Base-by-base conservation (phyloP, 1,140 invertebrate species). In the Aphelinus atriplicis region DNA sequence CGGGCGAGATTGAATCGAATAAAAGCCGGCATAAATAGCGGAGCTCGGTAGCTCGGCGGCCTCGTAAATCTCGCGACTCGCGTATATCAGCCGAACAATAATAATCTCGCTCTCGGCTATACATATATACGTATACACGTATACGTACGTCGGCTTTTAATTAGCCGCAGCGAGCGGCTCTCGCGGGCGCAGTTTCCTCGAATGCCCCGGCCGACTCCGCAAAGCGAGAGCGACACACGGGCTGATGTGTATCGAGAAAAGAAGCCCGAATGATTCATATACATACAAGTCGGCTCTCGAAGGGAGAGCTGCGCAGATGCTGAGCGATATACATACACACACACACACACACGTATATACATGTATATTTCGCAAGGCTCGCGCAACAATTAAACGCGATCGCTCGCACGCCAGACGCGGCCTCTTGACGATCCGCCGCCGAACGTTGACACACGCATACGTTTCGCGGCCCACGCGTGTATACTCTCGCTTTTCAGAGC, bases 301-400 rank as follows among this genome's bases (percentile, higher is more conserved):
- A 26, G 26, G 26, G 26, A 47, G 9, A 9, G 6, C 2, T 42
- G 26, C 45, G n/a, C 45, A 62, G 69, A 63, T 71, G 50, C 2
- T 43, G 43, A 55, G 26, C 60, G 60, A 71, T 71, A 53, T 9
- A 43, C 43, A 42, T 1, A 10, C 5, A 4, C 48, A 3, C 45
- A 46, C 58, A 26, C 1, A 53, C 9, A 47, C n/a, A 26, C 53
- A 47, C 3, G 4, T 60, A 7, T 60, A 60, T 45, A 45, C 45
- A 60, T 60, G 45, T 7, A 5, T 60, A 60, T 42, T 56, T 26
- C 0, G 46, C 7, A 2, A 50, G 58, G 48, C 42, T 62, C 57
- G 47, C 26, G 68, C 68, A 62, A 70, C 68, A 70, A 70, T 70
- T 70, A 70, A 45, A 62, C 26, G 46, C 7, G 42, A 9, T n/a